Percentiles rank a stretch among this genome's conserved stretches.
phyloP scores from a whole-genome alignment of 2,888 invertebrate species.

The Rhimphoctona megacephalus region DNA sequence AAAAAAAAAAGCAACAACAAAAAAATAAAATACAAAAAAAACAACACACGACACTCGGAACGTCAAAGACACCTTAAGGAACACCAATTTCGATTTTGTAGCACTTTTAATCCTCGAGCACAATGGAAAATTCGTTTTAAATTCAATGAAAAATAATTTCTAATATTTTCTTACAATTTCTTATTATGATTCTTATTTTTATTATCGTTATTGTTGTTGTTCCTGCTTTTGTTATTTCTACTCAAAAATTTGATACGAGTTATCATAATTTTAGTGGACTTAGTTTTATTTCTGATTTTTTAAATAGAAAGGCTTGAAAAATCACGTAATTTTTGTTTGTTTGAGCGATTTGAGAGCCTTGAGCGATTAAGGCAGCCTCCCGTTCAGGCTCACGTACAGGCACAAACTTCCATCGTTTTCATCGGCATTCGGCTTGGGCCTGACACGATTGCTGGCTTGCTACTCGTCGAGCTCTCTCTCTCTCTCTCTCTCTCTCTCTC shows the following conservation, averaged over 20 bases:
- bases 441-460: slow-evolving; percentile 45
- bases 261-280: neutral
- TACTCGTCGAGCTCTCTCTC: slow-evolving; percentile 30
- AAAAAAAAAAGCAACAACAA: neutral
- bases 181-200: neutral
- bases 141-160: neutral
- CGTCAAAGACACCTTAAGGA: slow-evolving; percentile 69
- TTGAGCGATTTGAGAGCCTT: slow-evolving; percentile 17
- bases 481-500: slow-evolving; percentile 10
- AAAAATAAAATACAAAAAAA: neutral
- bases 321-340: slow-evolving; percentile 4
- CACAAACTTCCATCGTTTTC: slow-evolving; percentile 72
- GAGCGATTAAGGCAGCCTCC: slow-evolving; percentile 67
- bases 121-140: neutral
- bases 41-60: neutral
- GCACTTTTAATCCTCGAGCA: slow-evolving; percentile 28
- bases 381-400: slow-evolving; percentile 72
- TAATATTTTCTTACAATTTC: neutral
- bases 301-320: neutral
- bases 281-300: slow-evolving; percentile 11
- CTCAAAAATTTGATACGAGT: neutral
- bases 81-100: slow-evolving; percentile 32
- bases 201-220: neutral
- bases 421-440: slow-evolving; percentile 71
- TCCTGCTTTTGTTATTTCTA: neutral